A percentile compares a stretch with the other conserved stretches of the same genome.
phyloP scores from a whole-genome alignment of 2,797 vertebrate species.

The Cyclura pinguis region DNA sequence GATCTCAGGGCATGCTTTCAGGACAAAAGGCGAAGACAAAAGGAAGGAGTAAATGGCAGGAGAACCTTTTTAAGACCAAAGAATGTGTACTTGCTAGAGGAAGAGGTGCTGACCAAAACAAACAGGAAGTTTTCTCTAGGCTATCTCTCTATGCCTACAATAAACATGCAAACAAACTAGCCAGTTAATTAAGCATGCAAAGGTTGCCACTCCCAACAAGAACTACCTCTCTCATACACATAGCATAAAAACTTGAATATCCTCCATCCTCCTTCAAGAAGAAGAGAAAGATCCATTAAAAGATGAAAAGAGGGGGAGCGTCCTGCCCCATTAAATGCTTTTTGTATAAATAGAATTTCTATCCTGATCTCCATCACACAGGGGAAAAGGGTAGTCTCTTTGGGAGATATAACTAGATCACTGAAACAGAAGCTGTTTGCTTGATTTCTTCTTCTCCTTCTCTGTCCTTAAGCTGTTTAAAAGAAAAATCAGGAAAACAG shows the following conservation, averaged over 20 bases:
- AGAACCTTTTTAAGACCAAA: too few species aligned
- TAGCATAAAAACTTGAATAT: neutral
- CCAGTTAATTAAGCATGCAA: too few species aligned
- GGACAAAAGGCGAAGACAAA: too few species aligned
- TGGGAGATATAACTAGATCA: constrained; percentile 24
- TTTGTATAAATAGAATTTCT: neutral
- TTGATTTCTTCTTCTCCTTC: neutral
- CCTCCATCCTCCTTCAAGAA: neutral
- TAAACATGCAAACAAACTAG: too few species aligned
- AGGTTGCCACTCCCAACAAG: too few species aligned
- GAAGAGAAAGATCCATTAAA: rapidly evolving
- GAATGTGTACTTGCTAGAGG: too few species aligned
- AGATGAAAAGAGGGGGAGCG: neutral
- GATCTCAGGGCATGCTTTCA: too few species aligned
- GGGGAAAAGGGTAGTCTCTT: neutral
- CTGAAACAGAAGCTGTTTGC: constrained; percentile 8
- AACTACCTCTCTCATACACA: neutral
- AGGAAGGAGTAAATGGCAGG: too few species aligned
- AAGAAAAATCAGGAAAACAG: neutral
- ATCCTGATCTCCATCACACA: neutral
- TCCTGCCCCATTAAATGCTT: neutral
- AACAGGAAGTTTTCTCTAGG: too few species aligned
- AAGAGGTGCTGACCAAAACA: too few species aligned
- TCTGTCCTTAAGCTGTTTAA: constrained; percentile 10
- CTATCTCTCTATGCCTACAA: too few species aligned